Evolutionary conservation across 2,797 vertebrate genomes (phyloP).

Genomic region (Huso huso): DNA sequence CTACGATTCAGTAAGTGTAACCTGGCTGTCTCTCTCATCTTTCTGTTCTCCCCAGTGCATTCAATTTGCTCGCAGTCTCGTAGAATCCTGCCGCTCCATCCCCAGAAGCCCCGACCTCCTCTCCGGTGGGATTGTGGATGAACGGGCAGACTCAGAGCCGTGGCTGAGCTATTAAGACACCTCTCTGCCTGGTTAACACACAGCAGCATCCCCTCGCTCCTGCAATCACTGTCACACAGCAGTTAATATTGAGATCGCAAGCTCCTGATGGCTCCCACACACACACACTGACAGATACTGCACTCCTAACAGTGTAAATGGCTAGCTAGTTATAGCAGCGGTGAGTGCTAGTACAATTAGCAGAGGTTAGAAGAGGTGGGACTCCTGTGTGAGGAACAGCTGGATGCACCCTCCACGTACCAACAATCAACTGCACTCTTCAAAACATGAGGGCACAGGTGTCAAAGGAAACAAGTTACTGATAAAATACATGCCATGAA

Average conservation of each 20-base stretch:
- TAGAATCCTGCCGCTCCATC: neutral
- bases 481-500: too few relatives aligned
- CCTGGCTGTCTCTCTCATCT: neutral
- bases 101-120: neutral
- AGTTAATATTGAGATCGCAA: neutral
- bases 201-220: too few relatives aligned
- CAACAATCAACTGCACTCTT: constrained; percentile 5
- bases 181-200: neutral
- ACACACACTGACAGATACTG: neutral
- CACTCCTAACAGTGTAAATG: constrained; percentile 14
- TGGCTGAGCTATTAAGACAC: neutral
- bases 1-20: constrained; percentile 1
- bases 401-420: neutral
- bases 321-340: constrained; percentile 26
- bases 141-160: neutral
- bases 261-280: constrained; percentile 1
- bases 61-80: too few relatives aligned
- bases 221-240: constrained; percentile 8
- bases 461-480: neutral
- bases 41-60: constrained; percentile 3
- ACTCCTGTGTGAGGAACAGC: neutral
- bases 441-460: neutral
- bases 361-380: constrained; percentile 19
- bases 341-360: constrained; percentile 27
- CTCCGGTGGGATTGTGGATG: neutral